Evolutionary conservation across 2,113 vertebrate genomes (phyloP).

Genomic region (Chascanopsetta lugubris): DNA sequence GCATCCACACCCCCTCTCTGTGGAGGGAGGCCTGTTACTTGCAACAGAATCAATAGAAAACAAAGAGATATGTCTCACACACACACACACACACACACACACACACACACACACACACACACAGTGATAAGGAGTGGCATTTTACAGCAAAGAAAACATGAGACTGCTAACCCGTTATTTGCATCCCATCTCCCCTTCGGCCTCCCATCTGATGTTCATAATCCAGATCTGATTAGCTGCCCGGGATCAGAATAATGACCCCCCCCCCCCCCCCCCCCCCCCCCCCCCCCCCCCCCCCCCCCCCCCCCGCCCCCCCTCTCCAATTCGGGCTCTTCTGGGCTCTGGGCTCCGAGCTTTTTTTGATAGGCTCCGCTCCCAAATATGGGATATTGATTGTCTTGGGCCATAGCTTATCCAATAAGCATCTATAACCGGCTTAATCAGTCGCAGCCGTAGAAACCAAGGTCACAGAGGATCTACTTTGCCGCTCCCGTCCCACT

Average conservation of each 20-base stretch:
- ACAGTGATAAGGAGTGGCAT: conserved; percentile 1
- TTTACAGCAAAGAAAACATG: neutral
- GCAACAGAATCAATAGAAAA: conserved; percentile 75
- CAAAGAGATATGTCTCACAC: conserved; percentile 42
- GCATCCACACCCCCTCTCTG: conserved; percentile 55
- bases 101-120: neutral
- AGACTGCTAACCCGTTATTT: conserved; percentile 7
- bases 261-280: too few species aligned
- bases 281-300: too few species aligned
- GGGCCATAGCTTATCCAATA: conserved; percentile 9
- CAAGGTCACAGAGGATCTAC: conserved; percentile 8
- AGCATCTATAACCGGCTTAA: conserved; percentile 8
- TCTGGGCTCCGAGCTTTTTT: conserved; percentile 16
- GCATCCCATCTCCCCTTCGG: neutral
- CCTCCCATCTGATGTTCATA: conserved; percentile 33
- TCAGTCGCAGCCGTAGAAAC: conserved; percentile 18
- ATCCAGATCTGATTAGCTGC: conserved; percentile 37
- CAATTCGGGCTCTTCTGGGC: conserved; percentile 39
- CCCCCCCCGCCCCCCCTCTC: too few species aligned
- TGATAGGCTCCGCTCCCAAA: neutral
- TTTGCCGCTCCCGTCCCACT: neutral
- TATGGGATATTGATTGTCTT: conserved; percentile 19
- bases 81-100: neutral
- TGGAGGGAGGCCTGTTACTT: conserved; percentile 55
- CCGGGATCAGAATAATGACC: conserved; percentile 50